These are phyloP conservation scores for Bombus confusus DNA, from an alignment of 1,140 invertebrate genomes.

Conservation along the genomic window DNA sequence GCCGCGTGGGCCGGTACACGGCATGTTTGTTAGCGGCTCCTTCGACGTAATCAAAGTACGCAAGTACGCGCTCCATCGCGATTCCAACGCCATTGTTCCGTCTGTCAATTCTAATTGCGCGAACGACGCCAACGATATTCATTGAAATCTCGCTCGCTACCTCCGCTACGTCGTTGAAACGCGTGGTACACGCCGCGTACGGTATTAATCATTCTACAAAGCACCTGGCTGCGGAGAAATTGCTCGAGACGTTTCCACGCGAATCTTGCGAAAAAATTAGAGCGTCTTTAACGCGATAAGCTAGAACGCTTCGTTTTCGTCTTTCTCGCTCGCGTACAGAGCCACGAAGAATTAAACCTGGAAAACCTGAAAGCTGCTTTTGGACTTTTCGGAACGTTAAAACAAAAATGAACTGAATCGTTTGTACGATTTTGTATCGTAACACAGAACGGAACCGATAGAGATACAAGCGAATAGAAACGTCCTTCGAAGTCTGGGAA, in stretches of 20 bases:
- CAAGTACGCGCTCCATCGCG: background rate
- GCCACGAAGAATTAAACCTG: too few species aligned
- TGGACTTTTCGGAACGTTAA: too few species aligned
- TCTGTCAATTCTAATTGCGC: slow-evolving; percentile 71
- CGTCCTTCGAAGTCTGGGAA: too few species aligned
- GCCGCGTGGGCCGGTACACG: slow-evolving; percentile 60
- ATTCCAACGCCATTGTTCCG: slow-evolving; percentile 72
- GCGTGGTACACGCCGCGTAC: slow-evolving; percentile 23
- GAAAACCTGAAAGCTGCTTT: too few species aligned
- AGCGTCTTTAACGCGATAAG: too few species aligned
- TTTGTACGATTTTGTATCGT: too few species aligned
- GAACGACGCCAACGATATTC: slow-evolving; percentile 64
- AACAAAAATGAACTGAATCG: too few species aligned
- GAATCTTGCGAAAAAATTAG: background rate
- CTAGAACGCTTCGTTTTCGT: too few species aligned
- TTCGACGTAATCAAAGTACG: slow-evolving; percentile 19
- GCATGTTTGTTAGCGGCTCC: slow-evolving; percentile 35
- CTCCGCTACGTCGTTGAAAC: slow-evolving; percentile 26
- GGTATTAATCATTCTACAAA: slow-evolving; percentile 70
- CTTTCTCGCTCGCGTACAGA: too few species aligned
- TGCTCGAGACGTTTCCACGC: background rate
- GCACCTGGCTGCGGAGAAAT: slow-evolving; percentile 61
- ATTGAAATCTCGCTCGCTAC: slow-evolving; percentile 55
- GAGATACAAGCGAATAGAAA: too few species aligned
- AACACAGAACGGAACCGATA: too few species aligned